Evolutionary conservation across 1,140 invertebrate genomes (phyloP).

Genomic region (Zaprionus nigranus): DNA sequence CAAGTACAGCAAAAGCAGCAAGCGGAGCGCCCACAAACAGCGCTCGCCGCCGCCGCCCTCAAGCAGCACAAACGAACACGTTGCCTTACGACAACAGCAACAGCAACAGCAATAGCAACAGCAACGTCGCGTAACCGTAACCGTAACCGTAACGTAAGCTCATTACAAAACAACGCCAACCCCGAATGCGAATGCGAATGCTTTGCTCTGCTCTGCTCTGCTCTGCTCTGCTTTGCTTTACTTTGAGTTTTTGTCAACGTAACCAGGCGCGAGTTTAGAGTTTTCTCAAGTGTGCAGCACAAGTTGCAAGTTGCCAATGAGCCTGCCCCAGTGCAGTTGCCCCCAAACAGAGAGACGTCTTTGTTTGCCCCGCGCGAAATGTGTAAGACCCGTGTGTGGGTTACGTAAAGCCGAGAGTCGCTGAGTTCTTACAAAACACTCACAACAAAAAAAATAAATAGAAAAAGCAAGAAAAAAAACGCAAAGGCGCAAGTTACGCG

Average conservation of each 20-base stretch:
- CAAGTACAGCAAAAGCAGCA: slow-evolving; percentile 60
- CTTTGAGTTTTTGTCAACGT: slow-evolving; percentile 52
- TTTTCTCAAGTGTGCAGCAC: slow-evolving; percentile 12
- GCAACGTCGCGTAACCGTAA: slow-evolving; percentile 56
- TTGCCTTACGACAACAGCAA: slow-evolving; percentile 40
- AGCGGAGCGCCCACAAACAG: slow-evolving; percentile 44
- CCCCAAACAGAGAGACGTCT: slow-evolving; percentile 16
- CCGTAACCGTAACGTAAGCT: slow-evolving; percentile 63
- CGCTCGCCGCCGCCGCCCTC: slow-evolving; percentile 32
- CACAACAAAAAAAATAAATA: slow-evolving; percentile 30
- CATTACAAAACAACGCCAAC: slow-evolving; percentile 70
- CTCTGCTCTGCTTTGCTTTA: slow-evolving; percentile 14
- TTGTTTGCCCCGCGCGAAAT: slow-evolving; percentile 19
- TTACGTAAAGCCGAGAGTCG: slow-evolving; percentile 76
- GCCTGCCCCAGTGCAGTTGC: slow-evolving; percentile 3
- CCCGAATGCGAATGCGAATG: slow-evolving; percentile 7
- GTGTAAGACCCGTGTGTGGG: slow-evolving; percentile 64
- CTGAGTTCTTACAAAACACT: slow-evolving; percentile 78
- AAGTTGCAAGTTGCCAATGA: slow-evolving; percentile 23
- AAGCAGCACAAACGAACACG: slow-evolving; percentile 57
- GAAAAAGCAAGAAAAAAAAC: slow-evolving; percentile 37
- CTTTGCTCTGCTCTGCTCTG: slow-evolving; percentile 7
- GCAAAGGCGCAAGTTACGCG: slow-evolving; percentile 65
- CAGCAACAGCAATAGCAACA: slow-evolving; percentile 4
- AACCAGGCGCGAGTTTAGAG: slow-evolving; percentile 21